Evolutionary conservation across 35 echinoderm and acorn worm genomes (phyloP), one percentile per base, ranked within the genome.

Genomic region (Lytechinus variegatus): DNA sequence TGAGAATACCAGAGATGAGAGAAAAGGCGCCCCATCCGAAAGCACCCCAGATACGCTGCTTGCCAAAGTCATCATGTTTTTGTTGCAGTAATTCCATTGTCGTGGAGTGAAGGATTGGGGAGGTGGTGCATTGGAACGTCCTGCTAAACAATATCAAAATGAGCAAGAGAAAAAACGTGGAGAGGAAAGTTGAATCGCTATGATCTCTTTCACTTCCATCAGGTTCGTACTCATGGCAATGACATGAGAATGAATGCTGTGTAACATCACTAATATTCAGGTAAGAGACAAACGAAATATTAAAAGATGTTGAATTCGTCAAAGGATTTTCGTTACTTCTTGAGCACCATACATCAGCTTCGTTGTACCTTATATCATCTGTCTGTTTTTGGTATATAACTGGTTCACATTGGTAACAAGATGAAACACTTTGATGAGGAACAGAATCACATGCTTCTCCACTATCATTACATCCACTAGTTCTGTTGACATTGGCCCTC

Each of bases 31-130:
- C 98, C 97, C 97, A 99, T 4, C 98, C 98, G 21, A 99, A 91
- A 6, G 98, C 95, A 27, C 98, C 98, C 98, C 98, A 99, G 24
- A 99, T 51, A 11, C 96, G 87, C 94, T 99, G 97, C 92, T 98
- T 99, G 27, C 96, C 95, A 54, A 96, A 98, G 54, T 96, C 95
- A 10, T 86, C 94, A 53, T 94, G 96, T 87, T 95, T 97, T 19
- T 96, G 95, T 44, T 97, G 92, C n/a, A 99, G 54, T 8, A 97
- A 91, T 93, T 98, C 95, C 90, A 97, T 96, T 27, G 95, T 92
- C 4, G 97, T 96, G 12, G 95, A 95, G 58, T 99, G 97, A 54
- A 99, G 28, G n/a, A 99, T 92, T 3, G 98, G 97, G 57, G 96
- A 98, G 19, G 96, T 96, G 33, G 94, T 95, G 86, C 98, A 99